Evolutionary conservation across 2,888 invertebrate genomes (phyloP), one percentile per base, ranked within the genome.

Genomic region (Yponomeuta evonymella): DNA sequence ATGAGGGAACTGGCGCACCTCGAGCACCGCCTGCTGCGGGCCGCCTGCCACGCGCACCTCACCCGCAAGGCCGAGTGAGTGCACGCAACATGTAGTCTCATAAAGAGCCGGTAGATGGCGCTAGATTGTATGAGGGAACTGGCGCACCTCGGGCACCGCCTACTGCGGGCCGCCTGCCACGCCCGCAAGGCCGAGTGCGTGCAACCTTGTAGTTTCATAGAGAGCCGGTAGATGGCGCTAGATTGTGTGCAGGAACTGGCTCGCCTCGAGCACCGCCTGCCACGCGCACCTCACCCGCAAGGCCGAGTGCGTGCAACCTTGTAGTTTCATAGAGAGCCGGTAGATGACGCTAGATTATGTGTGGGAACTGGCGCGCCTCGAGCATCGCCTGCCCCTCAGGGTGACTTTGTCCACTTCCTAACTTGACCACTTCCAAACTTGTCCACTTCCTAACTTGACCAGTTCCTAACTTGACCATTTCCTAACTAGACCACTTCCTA

Each of bases 71-170:
- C 58, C 58, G 67, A 48, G 66, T 66, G 15, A 66, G 36, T 15
- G 8, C 1, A 9, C 23, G 30, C 10, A 2, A 51, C 6, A 51
- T 51, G 12, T 12, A 12, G 51, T 51, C 10, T 51, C 36, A 2
- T 8, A 8, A 5, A 63, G 29, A 65, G 10, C 33, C 33, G 12
- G 1, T 48, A 12, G 48, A 15, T 67, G n/a, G 65, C 94, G 98
- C 12, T 93, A 98, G 11, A 96, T 97, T 92, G 95, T 95, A 51
- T 96, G 97, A 83, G 72, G 71, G 30, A 64, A 36, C 94, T 78
- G 90, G 97, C 97, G 33, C 93, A 95, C 62, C 94, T 97, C 9
- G 98, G 90, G 83, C 82, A 81, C 79, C 79, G 86, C 69, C 80
- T 90, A 75, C 83, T 91, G 77, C 81, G 79, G 2, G 73, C 80